phyloP scores from a whole-genome alignment of 2,797 vertebrate species.

The Sebastes minor region DNA sequence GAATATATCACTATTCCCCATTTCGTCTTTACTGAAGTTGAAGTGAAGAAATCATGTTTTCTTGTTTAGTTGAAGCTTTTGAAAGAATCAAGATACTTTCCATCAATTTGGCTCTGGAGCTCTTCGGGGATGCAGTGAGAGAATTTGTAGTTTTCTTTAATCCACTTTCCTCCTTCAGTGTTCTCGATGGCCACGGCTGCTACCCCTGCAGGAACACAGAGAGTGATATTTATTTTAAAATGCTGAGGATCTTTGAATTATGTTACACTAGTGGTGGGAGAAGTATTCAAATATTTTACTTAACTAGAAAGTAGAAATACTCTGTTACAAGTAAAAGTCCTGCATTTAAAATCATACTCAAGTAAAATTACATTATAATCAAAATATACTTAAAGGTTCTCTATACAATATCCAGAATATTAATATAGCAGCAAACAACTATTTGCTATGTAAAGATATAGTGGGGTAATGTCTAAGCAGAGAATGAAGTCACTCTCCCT shows the following conservation, averaged over 20 bases:
- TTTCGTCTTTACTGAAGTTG: background rate
- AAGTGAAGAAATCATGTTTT: background rate
- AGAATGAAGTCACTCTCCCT: too few relatives aligned
- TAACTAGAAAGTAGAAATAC: background rate
- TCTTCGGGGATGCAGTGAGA: constrained; percentile 84
- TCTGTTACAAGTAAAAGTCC: background rate
- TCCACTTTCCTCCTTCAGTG: constrained; percentile 87
- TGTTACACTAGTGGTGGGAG: background rate
- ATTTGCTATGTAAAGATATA: too few relatives aligned
- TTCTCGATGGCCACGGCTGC: constrained; percentile 89
- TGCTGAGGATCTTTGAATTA: background rate
- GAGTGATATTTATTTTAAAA: background rate
- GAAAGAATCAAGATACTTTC: constrained; percentile 74
- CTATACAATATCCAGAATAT: too few relatives aligned
- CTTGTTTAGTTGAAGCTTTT: constrained; percentile 43
- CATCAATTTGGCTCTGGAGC: constrained; percentile 83
- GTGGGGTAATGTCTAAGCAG: too few relatives aligned
- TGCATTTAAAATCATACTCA: background rate
- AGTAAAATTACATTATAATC: too few relatives aligned
- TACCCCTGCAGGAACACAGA: constrained; percentile 72
- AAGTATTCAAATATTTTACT: background rate
- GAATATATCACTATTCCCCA: background rate
- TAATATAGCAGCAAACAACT: too few relatives aligned
- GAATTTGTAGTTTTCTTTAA: constrained; percentile 86
- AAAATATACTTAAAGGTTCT: too few relatives aligned